Conservation (phyloP, 1,140 invertebrate species). For the Leptinotarsa texana region DNA sequence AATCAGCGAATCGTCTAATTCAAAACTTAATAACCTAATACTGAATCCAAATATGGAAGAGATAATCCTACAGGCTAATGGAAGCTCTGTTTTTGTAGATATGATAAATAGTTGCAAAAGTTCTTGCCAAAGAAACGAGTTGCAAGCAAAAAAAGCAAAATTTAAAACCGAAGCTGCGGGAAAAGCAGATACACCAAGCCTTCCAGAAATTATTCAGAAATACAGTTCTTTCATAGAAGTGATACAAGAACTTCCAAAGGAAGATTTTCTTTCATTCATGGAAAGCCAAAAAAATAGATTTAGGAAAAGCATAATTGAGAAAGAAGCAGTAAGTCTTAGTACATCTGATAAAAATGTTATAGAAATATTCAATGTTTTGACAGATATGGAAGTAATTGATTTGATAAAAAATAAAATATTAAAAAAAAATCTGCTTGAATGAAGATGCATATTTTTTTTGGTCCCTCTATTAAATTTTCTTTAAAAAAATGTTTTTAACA, state of each 20-base stretch:
- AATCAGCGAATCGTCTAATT: slow-evolving; percentile 36
- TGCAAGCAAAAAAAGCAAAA: slow-evolving; percentile 6
- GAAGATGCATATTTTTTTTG: too few species aligned
- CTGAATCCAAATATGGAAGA: slow-evolving; percentile 46
- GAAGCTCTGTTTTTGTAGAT: slow-evolving; percentile 15
- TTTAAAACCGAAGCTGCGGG: background rate
- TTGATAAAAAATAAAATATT: slow-evolving; percentile 24
- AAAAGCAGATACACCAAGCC: slow-evolving; percentile 29
- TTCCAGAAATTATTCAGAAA: background rate
- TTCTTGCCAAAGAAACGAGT: background rate
- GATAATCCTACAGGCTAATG: slow-evolving; percentile 9
- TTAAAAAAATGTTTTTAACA: too few species aligned
- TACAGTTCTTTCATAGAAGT: slow-evolving; percentile 2
- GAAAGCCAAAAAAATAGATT: slow-evolving; percentile 34
- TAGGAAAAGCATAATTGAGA: background rate
- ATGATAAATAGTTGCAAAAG: slow-evolving; percentile 11
- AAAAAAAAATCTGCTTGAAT: too few species aligned
- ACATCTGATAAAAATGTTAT: slow-evolving; percentile 16
- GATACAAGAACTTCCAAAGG: slow-evolving; percentile 22
- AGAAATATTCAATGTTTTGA: slow-evolving; percentile 37
- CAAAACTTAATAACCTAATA: slow-evolving; percentile 32
- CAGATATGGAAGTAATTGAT: slow-evolving; percentile 39
- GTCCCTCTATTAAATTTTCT: too few species aligned
- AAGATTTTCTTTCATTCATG: slow-evolving; percentile 34
- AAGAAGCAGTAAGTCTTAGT: slow-evolving; percentile 13